A percentile compares a stretch with the other conserved stretches of the same genome.
Evolutionary conservation across 2,888 invertebrate genomes (phyloP).

Genomic region (Sminthurides aquaticus): DNA sequence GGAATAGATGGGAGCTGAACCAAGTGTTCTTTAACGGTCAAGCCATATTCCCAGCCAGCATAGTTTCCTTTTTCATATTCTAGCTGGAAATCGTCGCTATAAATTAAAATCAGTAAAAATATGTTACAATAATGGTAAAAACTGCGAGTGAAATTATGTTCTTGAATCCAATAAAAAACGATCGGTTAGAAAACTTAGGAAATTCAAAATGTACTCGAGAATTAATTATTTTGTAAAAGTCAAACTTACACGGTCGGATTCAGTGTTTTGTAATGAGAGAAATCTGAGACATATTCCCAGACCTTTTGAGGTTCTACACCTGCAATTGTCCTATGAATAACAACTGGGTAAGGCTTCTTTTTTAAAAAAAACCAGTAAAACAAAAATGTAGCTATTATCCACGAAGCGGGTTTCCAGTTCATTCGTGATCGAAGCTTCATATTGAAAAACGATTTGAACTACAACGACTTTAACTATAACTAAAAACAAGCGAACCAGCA

Average conservation of each 20-base stretch:
- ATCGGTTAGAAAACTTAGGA: too few species aligned
- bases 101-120: too few species aligned
- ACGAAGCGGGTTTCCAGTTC: too few species aligned
- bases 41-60: slow-evolving; percentile 63
- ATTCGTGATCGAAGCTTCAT: too few species aligned
- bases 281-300: neutral
- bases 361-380: neutral
- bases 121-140: neutral
- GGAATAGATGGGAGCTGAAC: slow-evolving; percentile 59
- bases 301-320: neutral
- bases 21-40: slow-evolving; percentile 58
- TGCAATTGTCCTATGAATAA: neutral
- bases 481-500: too few species aligned
- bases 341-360: neutral
- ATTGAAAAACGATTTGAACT: too few species aligned
- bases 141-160: too few species aligned
- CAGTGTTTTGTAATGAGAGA: neutral
- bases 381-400: neutral
- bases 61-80: slow-evolving; percentile 59
- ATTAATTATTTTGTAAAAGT: too few species aligned
- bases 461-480: too few species aligned
- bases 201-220: too few species aligned
- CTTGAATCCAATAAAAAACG: too few species aligned
- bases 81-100: slow-evolving; percentile 19
- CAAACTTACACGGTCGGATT: slow-evolving; percentile 1